These are phyloP conservation scores for Drosophila differens DNA, from an alignment of 2,888 invertebrate genomes.

Conservation along the genomic window DNA sequence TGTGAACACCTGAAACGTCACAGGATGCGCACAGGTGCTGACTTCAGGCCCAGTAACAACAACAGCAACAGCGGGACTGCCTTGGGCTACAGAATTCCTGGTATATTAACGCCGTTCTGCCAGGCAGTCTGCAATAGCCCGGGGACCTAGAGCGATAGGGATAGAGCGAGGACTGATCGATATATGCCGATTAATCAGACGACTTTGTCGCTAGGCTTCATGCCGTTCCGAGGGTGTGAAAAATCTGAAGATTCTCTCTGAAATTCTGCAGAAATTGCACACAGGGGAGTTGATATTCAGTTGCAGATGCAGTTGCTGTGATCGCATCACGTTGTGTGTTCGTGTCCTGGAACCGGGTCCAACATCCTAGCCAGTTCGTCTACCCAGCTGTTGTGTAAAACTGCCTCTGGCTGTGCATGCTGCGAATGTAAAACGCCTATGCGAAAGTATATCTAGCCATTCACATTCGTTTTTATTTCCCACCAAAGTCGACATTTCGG, in stretches of 20 bases:
- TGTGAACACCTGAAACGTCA: slow-evolving; percentile 76
- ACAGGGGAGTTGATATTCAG: slow-evolving; percentile 59
- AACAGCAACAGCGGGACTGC: slow-evolving; percentile 57
- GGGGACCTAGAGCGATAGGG: slow-evolving; percentile 16
- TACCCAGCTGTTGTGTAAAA: slow-evolving; percentile 69
- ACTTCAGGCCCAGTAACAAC: slow-evolving; percentile 25
- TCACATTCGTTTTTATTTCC: slow-evolving; percentile 7
- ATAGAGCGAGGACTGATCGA: slow-evolving; percentile 59
- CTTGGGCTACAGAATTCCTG: slow-evolving; percentile 9
- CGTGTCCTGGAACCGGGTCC: slow-evolving; percentile 46
- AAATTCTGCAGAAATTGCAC: slow-evolving; percentile 67
- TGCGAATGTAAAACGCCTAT: slow-evolving; percentile 22
- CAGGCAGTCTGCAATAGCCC: slow-evolving; percentile 64
- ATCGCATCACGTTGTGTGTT: slow-evolving; percentile 66
- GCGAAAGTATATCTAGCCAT: slow-evolving; percentile 32
- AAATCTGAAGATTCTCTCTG: slow-evolving; percentile 63
- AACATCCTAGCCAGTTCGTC: slow-evolving; percentile 1
- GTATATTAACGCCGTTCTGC: slow-evolving; percentile 65
- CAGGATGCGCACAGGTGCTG: slow-evolving; percentile 76
- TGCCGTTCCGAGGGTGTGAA: slow-evolving; percentile 74
- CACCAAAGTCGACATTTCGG: slow-evolving; percentile 3
- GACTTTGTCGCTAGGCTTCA: slow-evolving; percentile 73
- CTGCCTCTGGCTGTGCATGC: slow-evolving; percentile 19
- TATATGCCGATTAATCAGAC: slow-evolving; percentile 77
- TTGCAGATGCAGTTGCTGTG: slow-evolving; percentile 34